Conservation (phyloP, 2,888 invertebrate genomes). For the Phortica magna region DNA sequence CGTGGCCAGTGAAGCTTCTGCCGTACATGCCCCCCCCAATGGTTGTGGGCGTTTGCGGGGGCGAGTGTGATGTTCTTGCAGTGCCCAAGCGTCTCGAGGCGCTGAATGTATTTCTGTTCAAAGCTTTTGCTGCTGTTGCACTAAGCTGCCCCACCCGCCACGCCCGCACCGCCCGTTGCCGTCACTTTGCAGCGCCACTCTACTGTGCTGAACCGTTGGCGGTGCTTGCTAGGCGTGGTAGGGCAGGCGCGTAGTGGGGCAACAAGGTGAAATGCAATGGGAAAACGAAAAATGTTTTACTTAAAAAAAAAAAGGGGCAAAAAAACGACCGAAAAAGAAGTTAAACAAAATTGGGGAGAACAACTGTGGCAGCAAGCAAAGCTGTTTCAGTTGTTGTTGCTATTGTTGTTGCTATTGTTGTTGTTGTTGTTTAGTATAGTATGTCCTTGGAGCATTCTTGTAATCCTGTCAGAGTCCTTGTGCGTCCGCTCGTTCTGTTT, state of each 20-base stretch:
- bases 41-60: too few species aligned
- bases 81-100: neutral
- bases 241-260: neutral
- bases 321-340: neutral
- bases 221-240: too few species aligned
- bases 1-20: too few species aligned
- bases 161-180: too few species aligned
- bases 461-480: conserved; percentile 65
- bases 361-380: neutral
- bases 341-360: neutral
- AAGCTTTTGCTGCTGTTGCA: conserved; percentile 26
- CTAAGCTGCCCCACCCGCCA: neutral
- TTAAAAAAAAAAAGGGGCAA: neutral
- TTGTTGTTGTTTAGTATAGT: conserved; percentile 53
- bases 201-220: too few species aligned
- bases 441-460: conserved; percentile 67
- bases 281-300: neutral
- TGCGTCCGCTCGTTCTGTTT: conserved; percentile 9
- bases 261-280: neutral
- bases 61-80: neutral
- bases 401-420: conserved; percentile 1
- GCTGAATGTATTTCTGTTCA: conserved; percentile 10
- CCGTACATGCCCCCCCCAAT: too few species aligned
- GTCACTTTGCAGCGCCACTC: too few species aligned
- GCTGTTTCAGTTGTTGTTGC: conserved; percentile 34